These are phyloP conservation scores for Mimumesa dahlbomi DNA, from an alignment of 2,888 invertebrate genomes.

Conservation along the genomic window DNA sequence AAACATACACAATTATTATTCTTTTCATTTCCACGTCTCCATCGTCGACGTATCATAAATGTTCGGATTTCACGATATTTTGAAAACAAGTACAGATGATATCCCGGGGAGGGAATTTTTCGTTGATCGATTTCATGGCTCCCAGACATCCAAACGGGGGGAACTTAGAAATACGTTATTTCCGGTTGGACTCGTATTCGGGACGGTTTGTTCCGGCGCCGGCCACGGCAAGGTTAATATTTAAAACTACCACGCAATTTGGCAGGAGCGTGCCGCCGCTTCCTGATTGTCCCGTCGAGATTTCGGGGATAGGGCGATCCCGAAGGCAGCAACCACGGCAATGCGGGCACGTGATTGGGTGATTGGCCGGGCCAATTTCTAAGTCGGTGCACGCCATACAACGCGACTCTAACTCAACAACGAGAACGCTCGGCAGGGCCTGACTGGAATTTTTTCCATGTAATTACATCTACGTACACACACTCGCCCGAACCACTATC, in stretches of 20 bases:
- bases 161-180: constrained; percentile 24
- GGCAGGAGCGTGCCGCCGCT: constrained; percentile 51
- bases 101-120: too few relatives aligned
- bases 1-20: too few relatives aligned
- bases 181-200: constrained; percentile 29
- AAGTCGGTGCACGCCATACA: constrained; percentile 72
- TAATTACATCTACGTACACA: constrained; percentile 70
- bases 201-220: not conserved
- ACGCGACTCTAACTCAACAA: constrained; percentile 72
- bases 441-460: constrained; percentile 76
- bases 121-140: too few relatives aligned
- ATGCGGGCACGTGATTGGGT: constrained; percentile 66
- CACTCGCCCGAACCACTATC: not conserved
- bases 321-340: constrained; percentile 40
- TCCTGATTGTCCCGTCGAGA: constrained; percentile 65
- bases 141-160: not conserved
- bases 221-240: constrained; percentile 49
- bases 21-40: too few relatives aligned
- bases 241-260: constrained; percentile 64
- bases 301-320: constrained; percentile 57
- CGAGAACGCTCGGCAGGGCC: constrained; percentile 64
- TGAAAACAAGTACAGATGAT: too few relatives aligned
- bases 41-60: too few relatives aligned
- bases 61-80: too few relatives aligned
- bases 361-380: constrained; percentile 67